Percentiles rank a stretch among this genome's conserved stretches.
phyloP scores from a whole-genome alignment of 1,140 invertebrate genomes.

The Leptinotarsa defecta region DNA sequence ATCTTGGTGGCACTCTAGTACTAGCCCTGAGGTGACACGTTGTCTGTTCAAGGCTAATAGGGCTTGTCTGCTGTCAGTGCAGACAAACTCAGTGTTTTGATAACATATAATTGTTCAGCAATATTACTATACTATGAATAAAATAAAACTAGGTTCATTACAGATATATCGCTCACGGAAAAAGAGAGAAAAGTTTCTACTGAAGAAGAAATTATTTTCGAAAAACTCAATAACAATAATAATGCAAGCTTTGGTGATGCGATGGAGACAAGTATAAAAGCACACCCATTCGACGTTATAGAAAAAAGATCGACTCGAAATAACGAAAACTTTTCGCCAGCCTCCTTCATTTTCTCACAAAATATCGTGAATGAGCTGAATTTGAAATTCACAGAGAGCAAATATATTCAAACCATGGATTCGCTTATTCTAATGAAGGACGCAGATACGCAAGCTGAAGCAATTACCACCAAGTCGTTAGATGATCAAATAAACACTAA shows the following conservation, averaged over 20 bases:
- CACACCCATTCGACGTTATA: neutral
- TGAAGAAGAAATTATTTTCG: constrained; percentile 14
- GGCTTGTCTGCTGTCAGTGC: no score
- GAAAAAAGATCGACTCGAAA: neutral
- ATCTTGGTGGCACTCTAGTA: no score
- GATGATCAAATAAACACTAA: neutral
- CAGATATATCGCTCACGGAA: neutral
- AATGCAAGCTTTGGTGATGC: neutral
- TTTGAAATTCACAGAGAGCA: neutral
- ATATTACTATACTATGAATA: neutral
- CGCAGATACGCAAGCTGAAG: constrained; percentile 1
- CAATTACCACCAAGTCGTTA: neutral
- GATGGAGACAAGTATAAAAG: neutral
- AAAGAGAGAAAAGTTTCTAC: constrained; percentile 9
- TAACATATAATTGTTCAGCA: neutral
- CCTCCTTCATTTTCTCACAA: neutral
- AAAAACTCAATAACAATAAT: neutral
- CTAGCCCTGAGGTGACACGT: no score
- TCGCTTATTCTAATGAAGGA: neutral
- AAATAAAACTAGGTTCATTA: neutral
- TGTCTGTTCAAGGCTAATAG: no score
- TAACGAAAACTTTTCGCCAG: neutral
- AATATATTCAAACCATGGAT: neutral
- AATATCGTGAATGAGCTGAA: neutral
- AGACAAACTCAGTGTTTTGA: no score